These are phyloP conservation scores for Drosophila percnosoma DNA, from an alignment of 2,888 invertebrate species.

Conservation along the genomic window DNA sequence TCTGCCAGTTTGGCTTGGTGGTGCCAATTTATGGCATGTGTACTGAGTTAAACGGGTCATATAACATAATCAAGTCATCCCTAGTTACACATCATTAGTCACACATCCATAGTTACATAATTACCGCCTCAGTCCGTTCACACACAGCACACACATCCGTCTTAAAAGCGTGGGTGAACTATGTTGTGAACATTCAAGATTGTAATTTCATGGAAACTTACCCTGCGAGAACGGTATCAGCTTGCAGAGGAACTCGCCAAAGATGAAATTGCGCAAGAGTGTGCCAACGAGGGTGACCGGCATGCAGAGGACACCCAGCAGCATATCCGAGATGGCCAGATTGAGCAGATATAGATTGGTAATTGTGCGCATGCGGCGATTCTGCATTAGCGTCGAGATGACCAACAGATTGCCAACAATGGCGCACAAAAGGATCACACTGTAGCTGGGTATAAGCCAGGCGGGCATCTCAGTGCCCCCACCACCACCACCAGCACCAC, in stretches of 20 bases:
- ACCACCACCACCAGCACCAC: background rate
- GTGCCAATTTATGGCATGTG: background rate
- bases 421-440: slow-evolving; percentile 91
- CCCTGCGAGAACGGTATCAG: slow-evolving; percentile 91
- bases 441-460: slow-evolving; percentile 87
- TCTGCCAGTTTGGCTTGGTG: background rate
- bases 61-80: background rate
- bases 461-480: slow-evolving; percentile 64
- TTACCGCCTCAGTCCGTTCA: background rate
- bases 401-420: slow-evolving; percentile 93
- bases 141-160: background rate
- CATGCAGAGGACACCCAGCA: slow-evolving; percentile 91
- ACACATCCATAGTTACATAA: background rate
- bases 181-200: background rate
- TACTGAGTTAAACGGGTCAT: background rate
- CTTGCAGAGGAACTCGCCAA: slow-evolving; percentile 90
- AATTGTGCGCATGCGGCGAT: slow-evolving; percentile 91
- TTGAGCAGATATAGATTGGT: slow-evolving; percentile 92
- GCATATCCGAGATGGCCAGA: slow-evolving; percentile 89
- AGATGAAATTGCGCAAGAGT: slow-evolving; percentile 89
- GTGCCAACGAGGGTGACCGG: slow-evolving; percentile 90
- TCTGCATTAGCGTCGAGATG: slow-evolving; percentile 90
- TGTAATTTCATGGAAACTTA: slow-evolving; percentile 79
- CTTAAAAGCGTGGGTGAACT: background rate
- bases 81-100: background rate